Evolutionary conservation across 2,113 vertebrate genomes (phyloP).

Genomic region (Rynchops niger): DNA sequence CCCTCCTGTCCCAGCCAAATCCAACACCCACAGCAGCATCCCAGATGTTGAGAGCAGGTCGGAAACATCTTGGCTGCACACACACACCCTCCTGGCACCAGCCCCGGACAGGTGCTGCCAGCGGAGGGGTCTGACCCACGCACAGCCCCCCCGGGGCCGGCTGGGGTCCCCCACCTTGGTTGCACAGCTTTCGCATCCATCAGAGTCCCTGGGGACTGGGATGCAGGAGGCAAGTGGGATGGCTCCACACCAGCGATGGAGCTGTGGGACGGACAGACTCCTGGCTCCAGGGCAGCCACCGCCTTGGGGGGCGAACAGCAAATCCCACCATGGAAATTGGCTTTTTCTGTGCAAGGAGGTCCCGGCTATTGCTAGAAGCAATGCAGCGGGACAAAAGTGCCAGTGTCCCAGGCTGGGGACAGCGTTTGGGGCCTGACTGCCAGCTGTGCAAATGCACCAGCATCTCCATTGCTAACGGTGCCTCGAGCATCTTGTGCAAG

Average conservation of each 20-base stretch:
- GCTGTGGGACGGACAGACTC: background rate
- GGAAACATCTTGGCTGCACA: background rate
- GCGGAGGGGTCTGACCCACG: background rate
- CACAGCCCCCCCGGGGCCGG: background rate
- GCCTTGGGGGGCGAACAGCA: background rate
- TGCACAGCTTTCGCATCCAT: background rate
- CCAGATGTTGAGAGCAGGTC: background rate
- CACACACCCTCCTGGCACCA: background rate
- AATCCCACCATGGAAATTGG: background rate
- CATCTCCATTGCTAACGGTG: background rate
- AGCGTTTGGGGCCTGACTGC: background rate
- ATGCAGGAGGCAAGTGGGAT: background rate
- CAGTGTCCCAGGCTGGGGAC: background rate
- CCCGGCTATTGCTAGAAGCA: background rate
- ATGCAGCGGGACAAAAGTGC: background rate
- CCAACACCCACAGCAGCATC: background rate
- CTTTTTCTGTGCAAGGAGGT: background rate
- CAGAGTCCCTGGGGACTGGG: accelerated
- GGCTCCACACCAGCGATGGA: accelerated
- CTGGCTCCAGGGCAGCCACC: background rate
- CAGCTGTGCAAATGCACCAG: background rate
- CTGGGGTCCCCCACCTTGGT: background rate
- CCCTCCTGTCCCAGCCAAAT: background rate
- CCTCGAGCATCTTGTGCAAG: background rate
- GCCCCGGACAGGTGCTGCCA: background rate